Evolutionary conservation across 2,113 vertebrate species (phyloP), one percentile per base, ranked within the genome.

Genomic region (Pontoporia blainvillei): DNA sequence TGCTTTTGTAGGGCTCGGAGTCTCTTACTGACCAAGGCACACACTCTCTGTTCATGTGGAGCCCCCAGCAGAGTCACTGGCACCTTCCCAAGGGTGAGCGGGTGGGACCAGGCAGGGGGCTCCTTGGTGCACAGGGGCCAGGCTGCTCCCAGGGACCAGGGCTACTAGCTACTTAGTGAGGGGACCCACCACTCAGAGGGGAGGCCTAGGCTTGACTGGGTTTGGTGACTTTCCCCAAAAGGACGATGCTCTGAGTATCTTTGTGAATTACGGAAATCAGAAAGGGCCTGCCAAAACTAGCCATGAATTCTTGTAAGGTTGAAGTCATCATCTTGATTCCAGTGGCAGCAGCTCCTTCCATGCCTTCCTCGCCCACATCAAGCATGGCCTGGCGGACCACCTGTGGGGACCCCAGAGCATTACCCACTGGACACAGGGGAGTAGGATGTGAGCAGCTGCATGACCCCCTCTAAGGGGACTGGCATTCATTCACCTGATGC

Each of bases 181-280:
- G 21, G 17, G 8, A 0, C 4, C 13, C 1, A 0, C 1, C 1
- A 0, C 8, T 34, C 2, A 2, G 5, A 1, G 14, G 1, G 3
- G n/a, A 34, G 59, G 69, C 8, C 96, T 96, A 97, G 69, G 78
- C 17, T 69, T 57, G 1, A 1, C 3, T 67, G 20, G 96, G 91
- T 41, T 96, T 54, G 25, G 0, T 6, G 1, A 97, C 13, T 71
- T 72, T 96, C 49, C 1, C 64, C 13, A 83, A 3, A 20, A 98
- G 96, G 49, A 85, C 17, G 17, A 66, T 9, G 57, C 0, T 66
- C 1, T 49, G 1, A 11, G 31, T 76, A 0, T 86, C 8, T 1
- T 0, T 3, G 6, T 34, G 0, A 6, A 2, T 0, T 3, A 96
- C 8, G 25, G 4, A 0, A 3, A 99, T 0, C 34, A 97, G 27